Evolutionary conservation across 2,113 vertebrate species (phyloP), one percentile per base, ranked within the genome.

Genomic region (Albula glossodonta): DNA sequence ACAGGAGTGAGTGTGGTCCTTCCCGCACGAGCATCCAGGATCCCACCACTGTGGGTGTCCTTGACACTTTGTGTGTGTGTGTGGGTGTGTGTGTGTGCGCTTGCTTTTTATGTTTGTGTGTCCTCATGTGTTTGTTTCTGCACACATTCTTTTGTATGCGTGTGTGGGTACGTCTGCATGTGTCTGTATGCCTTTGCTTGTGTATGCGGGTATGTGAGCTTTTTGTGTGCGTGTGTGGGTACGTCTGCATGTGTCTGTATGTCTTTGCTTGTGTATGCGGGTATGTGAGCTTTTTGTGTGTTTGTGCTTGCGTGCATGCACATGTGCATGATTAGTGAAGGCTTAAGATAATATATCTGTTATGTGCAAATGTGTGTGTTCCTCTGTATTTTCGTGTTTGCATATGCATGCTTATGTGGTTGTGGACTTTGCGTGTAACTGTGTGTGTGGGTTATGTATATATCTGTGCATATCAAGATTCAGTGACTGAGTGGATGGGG

Each of bases 371-470:
- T 41, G 31, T 56, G 53, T 56, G 53, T 56, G 53, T 56, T 7
- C 12, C 7, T 56, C 7, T 56, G 53, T 56, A 12, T 56, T 7
- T 56, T 7, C 0, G 53, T 56, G 53, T 56, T 7, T 56, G 53
- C 12, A 12, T 56, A 12, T 56, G 53, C 2, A 12, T 56, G 53
- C 12, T 7, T 56, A 12, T 56, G 53, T 56, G 53, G 31, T 41
- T 41, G 31, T 41, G 31, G 31, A 41, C 31, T 41, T 41, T 41
- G 31, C 31, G 31, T 41, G 31, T 41, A 41, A 41, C 31, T 1
- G 31, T 41, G 31, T 63, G 89, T 86, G 90, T 56, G 53, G 6
- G 2, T 56, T 56, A 12, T 12, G 53, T 12, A 56, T 12, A 56
- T 12, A 56, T 7, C 89, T 56, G 53, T 56, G 53, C 53, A 6